These are phyloP conservation scores for Nymphicus hollandicus DNA, from an alignment of 2,113 vertebrate species.

Conservation along the genomic window DNA sequence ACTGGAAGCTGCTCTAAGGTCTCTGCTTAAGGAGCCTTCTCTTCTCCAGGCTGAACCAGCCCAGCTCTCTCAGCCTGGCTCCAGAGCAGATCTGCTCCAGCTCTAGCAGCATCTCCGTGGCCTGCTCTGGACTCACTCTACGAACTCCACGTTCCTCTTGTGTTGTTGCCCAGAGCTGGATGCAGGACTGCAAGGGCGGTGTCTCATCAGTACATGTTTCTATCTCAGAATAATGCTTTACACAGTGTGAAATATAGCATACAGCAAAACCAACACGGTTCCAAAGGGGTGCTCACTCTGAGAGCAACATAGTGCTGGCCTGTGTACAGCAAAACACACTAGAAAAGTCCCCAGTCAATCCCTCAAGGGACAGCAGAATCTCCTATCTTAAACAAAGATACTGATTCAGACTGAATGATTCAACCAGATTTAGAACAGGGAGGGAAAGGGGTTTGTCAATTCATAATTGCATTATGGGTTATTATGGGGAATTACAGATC, in stretches of 20 bases:
- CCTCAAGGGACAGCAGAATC: background rate
- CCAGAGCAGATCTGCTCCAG: background rate
- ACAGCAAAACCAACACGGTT: background rate
- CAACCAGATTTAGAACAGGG: background rate
- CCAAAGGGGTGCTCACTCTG: accelerated
- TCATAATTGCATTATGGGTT: background rate
- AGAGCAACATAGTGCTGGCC: accelerated
- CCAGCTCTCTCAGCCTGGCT: background rate
- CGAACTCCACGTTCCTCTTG: background rate
- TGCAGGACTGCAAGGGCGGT: background rate
- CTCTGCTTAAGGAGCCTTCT: background rate
- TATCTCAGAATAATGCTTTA: background rate
- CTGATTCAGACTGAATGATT: background rate
- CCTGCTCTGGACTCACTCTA: background rate
- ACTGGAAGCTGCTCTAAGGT: background rate
- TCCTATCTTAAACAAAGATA: background rate
- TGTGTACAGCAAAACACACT: background rate
- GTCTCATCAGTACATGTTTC: background rate
- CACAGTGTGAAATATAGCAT: background rate
- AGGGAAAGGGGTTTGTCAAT: background rate
- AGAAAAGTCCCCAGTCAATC: background rate
- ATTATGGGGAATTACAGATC: background rate
- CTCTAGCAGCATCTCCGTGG: background rate
- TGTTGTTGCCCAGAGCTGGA: background rate
- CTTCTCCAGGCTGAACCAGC: background rate